phyloP scores from a whole-genome alignment of 2,113 vertebrate species.

The Herpailurus yagouaroundi region DNA sequence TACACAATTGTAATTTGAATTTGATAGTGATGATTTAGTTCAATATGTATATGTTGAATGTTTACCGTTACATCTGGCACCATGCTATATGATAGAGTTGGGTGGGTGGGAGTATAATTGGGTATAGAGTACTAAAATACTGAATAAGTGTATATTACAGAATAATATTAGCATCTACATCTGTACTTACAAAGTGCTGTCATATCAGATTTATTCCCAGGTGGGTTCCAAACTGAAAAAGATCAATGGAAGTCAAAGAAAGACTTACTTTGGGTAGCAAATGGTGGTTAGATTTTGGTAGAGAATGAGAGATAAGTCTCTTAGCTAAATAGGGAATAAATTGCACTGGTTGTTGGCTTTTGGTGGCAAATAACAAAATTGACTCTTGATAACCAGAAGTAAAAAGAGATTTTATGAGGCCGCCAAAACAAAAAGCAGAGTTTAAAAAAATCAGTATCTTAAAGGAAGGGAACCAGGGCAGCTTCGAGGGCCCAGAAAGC shows the following conservation, averaged over 20 bases:
- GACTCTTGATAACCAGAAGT: not conserved
- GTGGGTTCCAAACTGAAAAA: not conserved
- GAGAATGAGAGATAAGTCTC: not conserved
- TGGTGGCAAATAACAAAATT: not conserved
- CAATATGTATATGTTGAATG: not conserved
- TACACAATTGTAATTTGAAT: not conserved
- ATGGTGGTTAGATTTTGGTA: not conserved
- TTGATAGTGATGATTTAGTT: not conserved
- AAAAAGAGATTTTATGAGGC: not conserved
- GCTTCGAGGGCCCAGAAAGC: not conserved
- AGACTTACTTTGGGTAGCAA: not conserved
- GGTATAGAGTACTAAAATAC: not conserved
- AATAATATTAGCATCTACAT: not conserved
- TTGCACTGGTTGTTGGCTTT: not conserved
- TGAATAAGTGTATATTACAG: not conserved
- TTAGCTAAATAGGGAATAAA: not conserved
- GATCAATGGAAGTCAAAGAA: not conserved
- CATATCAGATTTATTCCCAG: not conserved
- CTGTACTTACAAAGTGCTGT: not conserved
- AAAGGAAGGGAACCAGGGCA: not conserved
- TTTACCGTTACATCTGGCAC: not conserved
- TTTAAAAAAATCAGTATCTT: not conserved
- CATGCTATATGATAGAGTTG: not conserved
- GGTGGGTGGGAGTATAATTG: not conserved
- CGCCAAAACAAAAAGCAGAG: not conserved